Percentiles rank a stretch among this genome's conserved stretches.
phyloP scores from a whole-genome alignment of 2,888 invertebrate species.

The Eristalinus sepulchralis region DNA sequence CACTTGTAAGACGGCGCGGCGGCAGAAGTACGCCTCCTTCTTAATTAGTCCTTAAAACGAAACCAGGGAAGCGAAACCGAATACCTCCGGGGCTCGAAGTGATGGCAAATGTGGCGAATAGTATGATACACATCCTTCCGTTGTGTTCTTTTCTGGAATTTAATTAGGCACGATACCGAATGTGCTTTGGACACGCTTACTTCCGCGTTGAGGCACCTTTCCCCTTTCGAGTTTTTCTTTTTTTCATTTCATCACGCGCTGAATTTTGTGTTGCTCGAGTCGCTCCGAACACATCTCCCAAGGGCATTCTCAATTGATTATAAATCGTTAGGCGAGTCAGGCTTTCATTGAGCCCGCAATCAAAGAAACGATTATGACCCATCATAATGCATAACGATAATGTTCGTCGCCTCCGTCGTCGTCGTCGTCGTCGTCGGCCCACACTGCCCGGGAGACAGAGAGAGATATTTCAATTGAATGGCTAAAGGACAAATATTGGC shows the following conservation, averaged over 20 bases:
- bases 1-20: conserved; percentile 3
- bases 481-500: conserved; percentile 61
- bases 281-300: neutral
- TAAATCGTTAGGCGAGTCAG: conserved; percentile 46
- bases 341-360: conserved; percentile 42
- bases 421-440: neutral
- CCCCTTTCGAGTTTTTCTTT: neutral
- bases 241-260: conserved; percentile 51
- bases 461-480: conserved; percentile 60
- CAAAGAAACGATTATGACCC: conserved; percentile 63
- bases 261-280: conserved; percentile 17
- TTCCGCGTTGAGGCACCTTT: conserved; percentile 5
- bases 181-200: conserved; percentile 65
- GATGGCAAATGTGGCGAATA: conserved; percentile 18
- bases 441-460: neutral
- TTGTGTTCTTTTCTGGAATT: conserved; percentile 37
- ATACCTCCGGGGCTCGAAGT: conserved; percentile 29
- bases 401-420: conserved; percentile 38
- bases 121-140: conserved; percentile 40
- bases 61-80: conserved; percentile 33
- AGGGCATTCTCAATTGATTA: neutral
- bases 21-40: conserved; percentile 42
- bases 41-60: conserved; percentile 67
- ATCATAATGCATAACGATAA: conserved; percentile 68
- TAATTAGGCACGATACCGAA: conserved; percentile 59